Evolutionary conservation across 1,140 invertebrate species (phyloP), one percentile per base, ranked within the genome.

Genomic region (Drosophila kurseongensis): DNA sequence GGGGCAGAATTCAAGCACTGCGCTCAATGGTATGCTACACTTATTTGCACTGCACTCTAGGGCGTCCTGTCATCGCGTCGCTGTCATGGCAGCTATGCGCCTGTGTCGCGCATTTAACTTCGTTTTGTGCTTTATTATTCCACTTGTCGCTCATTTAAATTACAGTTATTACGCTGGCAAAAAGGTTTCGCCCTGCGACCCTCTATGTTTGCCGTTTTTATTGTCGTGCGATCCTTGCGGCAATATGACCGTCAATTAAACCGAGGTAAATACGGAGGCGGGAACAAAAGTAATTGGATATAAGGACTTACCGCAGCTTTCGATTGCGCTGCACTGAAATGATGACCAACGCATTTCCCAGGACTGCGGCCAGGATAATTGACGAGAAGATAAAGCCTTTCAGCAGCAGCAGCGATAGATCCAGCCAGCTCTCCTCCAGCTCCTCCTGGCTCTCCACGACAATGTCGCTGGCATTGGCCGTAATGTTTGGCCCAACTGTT

Each of bases 311-410:
- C 91, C 91, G 83, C 78, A 92, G 74, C 74, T 92, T 92, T 18
- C 91, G 77, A 80, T 92, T 92, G 41, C 91, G 91, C 44, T 91
- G 91, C 35, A 92, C 91, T 67, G 95, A 96, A 55, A 97, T 95
- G 78, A 97, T 97, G 73, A 97, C 97, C 57, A 97, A 93, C 0
- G 96, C 95, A 93, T 98, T 98, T 32, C 97, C 97, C 29, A 98
- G 93, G 5, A 98, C 94, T 0, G 97, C 97, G 52, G 96, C 95
- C 38, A 97, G 93, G 79, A 98, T 98, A 90, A 98, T 97, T 62
- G 94, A 94, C 47, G 94, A 94, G 94, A 97, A 97, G 63, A 96
- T 94, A 78, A 96, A 94, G 1, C 95, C 94, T 83, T 97, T 97
- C 52, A 97, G 79, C 47, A 96, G 93, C 47, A 96, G 92, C 5